These are phyloP conservation scores for Saturnia pavonia DNA, from an alignment of 2,888 invertebrate genomes.

Conservation along the genomic window DNA sequence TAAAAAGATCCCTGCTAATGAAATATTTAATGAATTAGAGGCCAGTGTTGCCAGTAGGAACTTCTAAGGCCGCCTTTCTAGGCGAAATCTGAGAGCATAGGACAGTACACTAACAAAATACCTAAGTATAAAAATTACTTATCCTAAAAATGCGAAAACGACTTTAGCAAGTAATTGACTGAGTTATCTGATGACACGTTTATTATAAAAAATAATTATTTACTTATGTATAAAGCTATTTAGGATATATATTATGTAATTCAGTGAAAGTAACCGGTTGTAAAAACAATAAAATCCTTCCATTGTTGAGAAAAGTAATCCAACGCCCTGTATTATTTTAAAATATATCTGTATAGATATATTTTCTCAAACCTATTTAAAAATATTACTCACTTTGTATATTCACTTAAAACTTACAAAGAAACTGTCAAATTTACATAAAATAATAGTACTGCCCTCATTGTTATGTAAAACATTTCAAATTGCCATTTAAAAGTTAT, in stretches of 20 bases:
- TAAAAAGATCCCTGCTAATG: neutral
- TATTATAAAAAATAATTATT: too few species aligned
- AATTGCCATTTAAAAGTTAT: constrained; percentile 57
- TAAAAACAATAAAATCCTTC: neutral
- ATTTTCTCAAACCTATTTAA: neutral
- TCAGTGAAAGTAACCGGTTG: neutral
- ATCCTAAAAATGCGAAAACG: too few species aligned
- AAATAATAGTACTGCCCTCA: constrained; percentile 9
- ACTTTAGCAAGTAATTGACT: too few species aligned
- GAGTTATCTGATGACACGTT: too few species aligned
- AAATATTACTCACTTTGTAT: neutral
- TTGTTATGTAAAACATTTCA: constrained; percentile 52
- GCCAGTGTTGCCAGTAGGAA: neutral
- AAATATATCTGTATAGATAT: neutral
- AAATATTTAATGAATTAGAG: neutral
- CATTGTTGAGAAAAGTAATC: too few species aligned
- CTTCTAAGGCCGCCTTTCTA: neutral
- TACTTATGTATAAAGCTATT: too few species aligned
- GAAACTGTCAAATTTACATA: constrained; percentile 2
- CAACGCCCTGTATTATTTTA: too few species aligned
- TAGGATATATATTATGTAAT: too few species aligned
- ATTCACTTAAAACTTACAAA: constrained; percentile 11
- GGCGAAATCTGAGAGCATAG: neutral
- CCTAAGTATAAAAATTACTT: too few species aligned
- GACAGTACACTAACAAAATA: too few species aligned